Evolutionary conservation across 1,140 invertebrate genomes (phyloP).

Genomic region (Bradynema listronoti): DNA sequence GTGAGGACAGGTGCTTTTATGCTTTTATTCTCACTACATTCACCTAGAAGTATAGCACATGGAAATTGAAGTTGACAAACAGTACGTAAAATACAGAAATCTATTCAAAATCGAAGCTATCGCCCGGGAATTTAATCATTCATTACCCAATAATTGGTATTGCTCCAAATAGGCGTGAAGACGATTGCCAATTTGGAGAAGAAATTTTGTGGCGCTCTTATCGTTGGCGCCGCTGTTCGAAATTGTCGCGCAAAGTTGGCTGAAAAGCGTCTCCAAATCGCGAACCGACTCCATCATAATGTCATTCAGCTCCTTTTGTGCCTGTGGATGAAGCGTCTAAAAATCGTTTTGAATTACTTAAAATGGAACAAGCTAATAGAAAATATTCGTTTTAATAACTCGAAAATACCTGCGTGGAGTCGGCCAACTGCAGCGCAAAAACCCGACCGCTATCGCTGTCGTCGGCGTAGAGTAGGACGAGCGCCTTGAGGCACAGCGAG

Average conservation of each 20-base stretch:
- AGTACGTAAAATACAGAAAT: no score
- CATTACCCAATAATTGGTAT: conserved; percentile 45
- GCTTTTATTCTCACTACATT: no score
- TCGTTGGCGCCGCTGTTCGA: conserved; percentile 14
- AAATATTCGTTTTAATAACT: not conserved
- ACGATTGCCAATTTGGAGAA: conserved; percentile 30
- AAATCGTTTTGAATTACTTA: conserved; percentile 18
- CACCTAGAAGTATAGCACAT: no score
- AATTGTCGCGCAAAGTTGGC: conserved; percentile 34
- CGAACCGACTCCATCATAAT: conserved; percentile 39
- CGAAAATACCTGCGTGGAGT: not conserved
- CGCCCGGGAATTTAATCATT: no score
- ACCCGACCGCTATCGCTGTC: no score
- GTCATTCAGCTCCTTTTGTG: conserved; percentile 39
- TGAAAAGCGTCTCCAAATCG: conserved; percentile 42
- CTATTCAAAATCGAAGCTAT: no score
- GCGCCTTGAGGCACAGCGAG: conserved; percentile 13
- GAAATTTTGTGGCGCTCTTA: conserved; percentile 24
- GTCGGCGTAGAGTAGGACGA: conserved; percentile 1
- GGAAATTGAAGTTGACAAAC: no score
- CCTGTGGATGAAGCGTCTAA: conserved; percentile 15
- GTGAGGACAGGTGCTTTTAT: no score
- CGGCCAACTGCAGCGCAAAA: no score
- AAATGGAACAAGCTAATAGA: not conserved
- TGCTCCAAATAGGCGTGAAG: conserved; percentile 50